Evolutionary conservation across 2,113 vertebrate species (phyloP).

Genomic region (Baryphthengus martii): DNA sequence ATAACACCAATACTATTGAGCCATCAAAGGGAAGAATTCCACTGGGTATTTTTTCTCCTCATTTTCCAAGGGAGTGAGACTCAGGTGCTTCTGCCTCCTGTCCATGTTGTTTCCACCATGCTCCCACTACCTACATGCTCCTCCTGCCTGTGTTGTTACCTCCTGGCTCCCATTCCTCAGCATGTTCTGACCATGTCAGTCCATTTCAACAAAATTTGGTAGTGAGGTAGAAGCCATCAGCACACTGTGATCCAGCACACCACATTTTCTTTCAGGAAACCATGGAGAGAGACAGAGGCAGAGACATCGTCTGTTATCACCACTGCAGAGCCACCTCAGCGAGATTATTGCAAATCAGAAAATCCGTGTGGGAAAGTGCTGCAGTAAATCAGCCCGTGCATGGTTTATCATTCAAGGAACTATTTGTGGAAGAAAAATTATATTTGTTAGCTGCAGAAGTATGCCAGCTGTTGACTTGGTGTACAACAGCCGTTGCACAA

Average conservation of each 20-base stretch:
- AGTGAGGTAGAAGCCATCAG: background rate
- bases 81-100: background rate
- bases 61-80: background rate
- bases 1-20: background rate
- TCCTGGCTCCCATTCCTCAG: background rate
- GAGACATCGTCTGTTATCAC: background rate
- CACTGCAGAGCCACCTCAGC: background rate
- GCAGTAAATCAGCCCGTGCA: background rate
- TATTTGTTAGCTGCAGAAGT: background rate
- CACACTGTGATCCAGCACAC: rapidly evolving
- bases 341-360: background rate
- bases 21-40: background rate
- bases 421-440: background rate
- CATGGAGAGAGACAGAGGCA: background rate
- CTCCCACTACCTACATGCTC: background rate
- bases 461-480: background rate
- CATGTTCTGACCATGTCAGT: background rate
- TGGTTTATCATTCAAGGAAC: background rate
- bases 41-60: rapidly evolving
- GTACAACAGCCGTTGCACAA: background rate
- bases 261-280: background rate
- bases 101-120: background rate
- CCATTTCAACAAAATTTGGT: background rate
- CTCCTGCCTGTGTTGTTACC: background rate
- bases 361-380: background rate